Conservation (phyloP, 2,113 vertebrate species). For the Mormoops blainvillei region DNA sequence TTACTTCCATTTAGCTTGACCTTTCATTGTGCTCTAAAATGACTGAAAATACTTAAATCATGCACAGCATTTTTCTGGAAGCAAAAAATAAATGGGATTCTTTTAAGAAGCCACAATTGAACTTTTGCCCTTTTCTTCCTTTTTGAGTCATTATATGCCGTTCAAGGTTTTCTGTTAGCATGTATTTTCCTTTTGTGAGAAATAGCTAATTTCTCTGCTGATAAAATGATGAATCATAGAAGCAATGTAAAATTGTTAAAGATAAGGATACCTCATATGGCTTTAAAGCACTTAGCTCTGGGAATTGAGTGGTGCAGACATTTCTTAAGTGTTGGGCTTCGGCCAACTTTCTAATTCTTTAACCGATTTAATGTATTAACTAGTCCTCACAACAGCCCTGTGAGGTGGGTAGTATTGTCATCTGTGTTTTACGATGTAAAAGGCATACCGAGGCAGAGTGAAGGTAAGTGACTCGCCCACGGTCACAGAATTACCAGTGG, state of each 20-base stretch:
- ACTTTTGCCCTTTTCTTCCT: slow-evolving; percentile 39
- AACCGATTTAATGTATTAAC: background rate
- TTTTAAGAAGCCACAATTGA: slow-evolving; percentile 57
- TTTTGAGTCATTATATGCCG: slow-evolving; percentile 62
- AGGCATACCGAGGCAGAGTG: background rate
- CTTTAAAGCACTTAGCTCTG: background rate
- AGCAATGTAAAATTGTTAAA: background rate
- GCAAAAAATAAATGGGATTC: slow-evolving; percentile 49
- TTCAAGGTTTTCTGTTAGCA: slow-evolving; percentile 51
- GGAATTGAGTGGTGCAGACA: background rate
- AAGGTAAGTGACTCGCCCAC: background rate
- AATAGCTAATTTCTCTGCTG: slow-evolving; percentile 30
- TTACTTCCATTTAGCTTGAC: slow-evolving; percentile 45
- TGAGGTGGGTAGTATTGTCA: background rate
- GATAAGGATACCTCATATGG: background rate
- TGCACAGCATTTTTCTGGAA: slow-evolving; percentile 52
- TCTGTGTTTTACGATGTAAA: background rate
- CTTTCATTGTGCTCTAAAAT: slow-evolving; percentile 57
- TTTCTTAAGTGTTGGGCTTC: background rate
- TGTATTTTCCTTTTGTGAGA: slow-evolving; percentile 44
- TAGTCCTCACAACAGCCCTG: background rate
- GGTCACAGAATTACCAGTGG: background rate
- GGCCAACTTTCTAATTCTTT: background rate
- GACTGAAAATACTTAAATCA: slow-evolving; percentile 26
- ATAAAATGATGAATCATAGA: slow-evolving; percentile 40